A percentile compares a stretch with the other conserved stretches of the same genome.
Conservation (phyloP, 1,140 invertebrate species). For the fruit fly (Drosophila melanogaster) region Release_6_plus_ISO1_MT NT_033779.5:2648001-2648500, state of each 20-base stretch:
- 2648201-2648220: constrained; percentile 11
- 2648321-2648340: neutral
- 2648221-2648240: constrained; percentile 18
- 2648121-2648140: constrained; percentile 27
- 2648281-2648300: constrained; percentile 7
- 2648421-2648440: neutral
- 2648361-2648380: neutral
- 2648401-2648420: neutral
- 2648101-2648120: neutral
- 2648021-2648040: constrained; percentile 14
- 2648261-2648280: constrained; percentile 13
- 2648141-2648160: constrained; percentile 30
- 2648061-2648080: neutral
- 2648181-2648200: neutral
- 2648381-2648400: neutral
- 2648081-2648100: neutral
- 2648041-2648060: neutral
- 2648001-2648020: constrained; percentile 23
- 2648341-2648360: no score
- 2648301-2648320: constrained; percentile 23
- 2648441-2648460: neutral
- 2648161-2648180: constrained; percentile 21
- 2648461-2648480: constrained; percentile 24
- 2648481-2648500: constrained; percentile 3
- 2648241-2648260: constrained; percentile 19